phyloP scores from a whole-genome alignment of 2,888 invertebrate genomes.

The Drosophila engyochracea region DNA sequence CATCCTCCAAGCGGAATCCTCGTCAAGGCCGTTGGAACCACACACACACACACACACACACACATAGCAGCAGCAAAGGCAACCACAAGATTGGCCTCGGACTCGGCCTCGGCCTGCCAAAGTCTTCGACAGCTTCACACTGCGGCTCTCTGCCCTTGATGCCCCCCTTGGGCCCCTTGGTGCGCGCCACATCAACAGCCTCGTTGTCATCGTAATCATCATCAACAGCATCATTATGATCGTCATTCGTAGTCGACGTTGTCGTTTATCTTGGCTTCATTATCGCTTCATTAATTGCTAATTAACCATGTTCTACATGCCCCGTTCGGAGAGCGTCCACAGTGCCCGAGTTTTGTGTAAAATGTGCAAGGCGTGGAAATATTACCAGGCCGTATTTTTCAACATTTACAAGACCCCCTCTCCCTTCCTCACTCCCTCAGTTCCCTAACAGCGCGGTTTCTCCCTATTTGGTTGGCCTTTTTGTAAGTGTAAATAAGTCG shows the following conservation, averaged over 20 bases:
- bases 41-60: conserved; percentile 25
- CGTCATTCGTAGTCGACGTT: conserved; percentile 37
- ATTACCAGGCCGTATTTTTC: conserved; percentile 43
- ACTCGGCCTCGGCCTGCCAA: conserved; percentile 43
- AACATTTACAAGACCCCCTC: background rate
- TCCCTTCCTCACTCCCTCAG: background rate
- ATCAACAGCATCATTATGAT: conserved; percentile 19
- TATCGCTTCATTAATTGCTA: conserved; percentile 85
- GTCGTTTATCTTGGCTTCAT: conserved; percentile 83
- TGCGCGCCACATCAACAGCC: conserved; percentile 37
- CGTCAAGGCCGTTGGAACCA: conserved; percentile 58
- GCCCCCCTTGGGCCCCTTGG: conserved; percentile 9
- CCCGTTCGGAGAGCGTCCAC: conserved; percentile 29
- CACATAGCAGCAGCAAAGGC: conserved; percentile 16
- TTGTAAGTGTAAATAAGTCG: conserved; percentile 78
- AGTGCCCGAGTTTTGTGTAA: conserved; percentile 55
- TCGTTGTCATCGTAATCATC: conserved; percentile 45
- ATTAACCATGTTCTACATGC: conserved; percentile 84
- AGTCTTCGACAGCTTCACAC: conserved; percentile 51
- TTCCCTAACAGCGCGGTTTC: background rate
- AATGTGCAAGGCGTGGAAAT: conserved; percentile 77
- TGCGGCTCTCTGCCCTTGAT: background rate
- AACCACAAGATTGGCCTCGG: conserved; percentile 37
- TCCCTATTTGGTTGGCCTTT: conserved; percentile 60
- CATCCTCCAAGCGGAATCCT: conserved; percentile 55